Evolutionary conservation across 2,888 invertebrate genomes (phyloP), one percentile per base, ranked within the genome.

Genomic region (Achlya flavicornis): DNA sequence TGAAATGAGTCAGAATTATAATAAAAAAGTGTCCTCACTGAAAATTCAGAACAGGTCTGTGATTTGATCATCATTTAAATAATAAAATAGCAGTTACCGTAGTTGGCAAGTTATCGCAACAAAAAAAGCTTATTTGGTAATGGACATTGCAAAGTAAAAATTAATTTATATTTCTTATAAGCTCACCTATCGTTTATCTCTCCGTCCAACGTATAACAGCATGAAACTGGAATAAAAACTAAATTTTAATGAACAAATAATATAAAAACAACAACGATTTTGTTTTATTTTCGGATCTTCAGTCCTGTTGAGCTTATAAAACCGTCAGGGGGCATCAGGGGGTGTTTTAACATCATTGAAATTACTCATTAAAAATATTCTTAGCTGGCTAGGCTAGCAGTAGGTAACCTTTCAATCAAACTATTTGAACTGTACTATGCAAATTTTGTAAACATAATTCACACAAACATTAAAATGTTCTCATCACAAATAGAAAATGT

Each of bases 11-110:
- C 84, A 87, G 85, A 70, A 63, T 60, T 59, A 53, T 62, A 63
- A 66, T 68, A 57, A 41, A 75, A 86, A 75, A 26, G 26, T 26
- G 26, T 78, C 92, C 91, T 89, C 92, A 92, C 87, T 61, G 19
- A 73, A 64, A 71, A 89, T 89, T 91, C 91, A 91, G 92, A 92
- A 92, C 92, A 92, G 92, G 92, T 92, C 92, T 92, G 92, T 92
- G 92, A 87, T 83, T 73, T 73, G 64, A 70, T 91, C 91, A 91
- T 92, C 91, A 92, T 87, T 58, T 57, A 70, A 62, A 10, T 35
- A 33, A n/a, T 4, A 53, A 41, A 35, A 7, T 35, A 3, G 35
- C 1, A 35, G 7, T 35, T 35, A 35, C 35, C 7, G 35, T 35
- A 35, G 35, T 33, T 33, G 33, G 38, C 10, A 8, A 4, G 6